Percentiles rank a stretch among this genome's conserved stretches.
These are phyloP conservation scores for Apodemia hepburni DNA, from an alignment of 2,888 invertebrate species.

Conservation along the genomic window DNA sequence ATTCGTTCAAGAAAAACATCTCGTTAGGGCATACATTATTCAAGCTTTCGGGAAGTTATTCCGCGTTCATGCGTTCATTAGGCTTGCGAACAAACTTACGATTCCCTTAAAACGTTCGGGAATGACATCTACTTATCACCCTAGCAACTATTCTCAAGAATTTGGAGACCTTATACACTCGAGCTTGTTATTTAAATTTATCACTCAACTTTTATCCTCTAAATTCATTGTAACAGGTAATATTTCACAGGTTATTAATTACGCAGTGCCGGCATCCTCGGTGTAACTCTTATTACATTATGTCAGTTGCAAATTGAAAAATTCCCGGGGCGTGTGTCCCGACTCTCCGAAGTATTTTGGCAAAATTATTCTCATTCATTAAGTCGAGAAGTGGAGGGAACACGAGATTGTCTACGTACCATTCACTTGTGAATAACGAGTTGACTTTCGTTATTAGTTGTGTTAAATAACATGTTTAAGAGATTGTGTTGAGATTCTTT, in stretches of 20 bases:
- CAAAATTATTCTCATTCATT: conserved; percentile 79
- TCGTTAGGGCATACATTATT: conserved; percentile 79
- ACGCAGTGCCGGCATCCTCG: conserved; percentile 72
- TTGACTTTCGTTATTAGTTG: conserved; percentile 76
- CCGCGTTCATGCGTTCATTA: conserved; percentile 78
- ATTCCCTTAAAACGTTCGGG: conserved; percentile 55
- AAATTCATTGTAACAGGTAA: conserved; percentile 78
- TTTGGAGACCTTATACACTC: conserved; percentile 54
- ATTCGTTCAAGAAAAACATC: conserved; percentile 79
- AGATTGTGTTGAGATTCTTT: conserved; percentile 49
- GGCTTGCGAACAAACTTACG: conserved; percentile 67
- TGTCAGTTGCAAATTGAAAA: conserved; percentile 80
- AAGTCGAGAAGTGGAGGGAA: conserved; percentile 73
- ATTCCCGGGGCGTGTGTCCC: conserved; percentile 79
- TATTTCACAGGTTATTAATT: conserved; percentile 79
- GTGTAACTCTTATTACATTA: conserved; percentile 79
- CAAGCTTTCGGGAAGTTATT: conserved; percentile 75
- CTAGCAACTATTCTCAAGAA: conserved; percentile 73
- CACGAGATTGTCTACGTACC: conserved; percentile 74
- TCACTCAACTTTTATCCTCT: conserved; percentile 79
- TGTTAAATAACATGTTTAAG: conserved; percentile 66
- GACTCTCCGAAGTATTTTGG: conserved; percentile 76
- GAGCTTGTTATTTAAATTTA: conserved; percentile 77
- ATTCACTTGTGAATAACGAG: conserved; percentile 76
- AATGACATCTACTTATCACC: conserved; percentile 70